Conservation (phyloP, 2,888 invertebrate genomes). For the Lacanobia oleracea region DNA sequence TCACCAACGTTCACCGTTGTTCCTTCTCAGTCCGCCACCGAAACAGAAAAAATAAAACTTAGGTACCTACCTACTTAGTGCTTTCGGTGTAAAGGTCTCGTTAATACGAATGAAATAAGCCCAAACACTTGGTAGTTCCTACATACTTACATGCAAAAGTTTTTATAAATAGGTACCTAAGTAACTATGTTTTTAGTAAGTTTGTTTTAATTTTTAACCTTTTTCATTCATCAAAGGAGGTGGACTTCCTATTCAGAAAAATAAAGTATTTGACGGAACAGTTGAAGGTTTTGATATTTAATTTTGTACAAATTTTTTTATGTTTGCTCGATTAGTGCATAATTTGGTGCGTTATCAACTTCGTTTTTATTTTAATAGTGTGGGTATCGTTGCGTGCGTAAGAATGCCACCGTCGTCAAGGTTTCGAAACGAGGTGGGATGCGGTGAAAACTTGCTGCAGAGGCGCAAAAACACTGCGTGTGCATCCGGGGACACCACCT, state of each 20-base stretch:
- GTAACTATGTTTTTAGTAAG: too few species aligned
- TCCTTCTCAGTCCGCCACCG: too few species aligned
- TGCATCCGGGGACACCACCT: constrained; percentile 63
- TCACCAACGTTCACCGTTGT: too few species aligned
- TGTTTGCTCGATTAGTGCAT: constrained; percentile 62
- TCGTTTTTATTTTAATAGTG: constrained; percentile 60
- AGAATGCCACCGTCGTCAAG: constrained; percentile 75
- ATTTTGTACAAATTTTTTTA: constrained; percentile 74
- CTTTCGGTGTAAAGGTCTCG: too few species aligned
- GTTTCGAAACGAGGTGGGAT: constrained; percentile 62
- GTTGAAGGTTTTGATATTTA: constrained; percentile 73
- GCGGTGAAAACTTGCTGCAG: constrained; percentile 46
- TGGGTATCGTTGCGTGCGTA: constrained; percentile 32
- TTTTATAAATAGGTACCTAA: too few species aligned
- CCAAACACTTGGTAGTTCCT: too few species aligned
- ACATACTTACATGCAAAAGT: too few species aligned
- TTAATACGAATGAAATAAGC: too few species aligned
- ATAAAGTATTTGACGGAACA: constrained; percentile 68
- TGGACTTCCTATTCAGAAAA: constrained; percentile 5
- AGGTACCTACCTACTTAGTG: too few species aligned
- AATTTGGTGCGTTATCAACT: constrained; percentile 42
- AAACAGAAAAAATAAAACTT: too few species aligned
- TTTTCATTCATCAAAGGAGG: constrained; percentile 1
- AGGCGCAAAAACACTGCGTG: constrained; percentile 59
- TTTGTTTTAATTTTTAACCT: constrained; percentile 11